Percentiles rank a stretch among this genome's conserved stretches.
These are phyloP conservation scores for Leucopsar rothschildi DNA, from an alignment of 2,113 vertebrate genomes.

Conservation along the genomic window DNA sequence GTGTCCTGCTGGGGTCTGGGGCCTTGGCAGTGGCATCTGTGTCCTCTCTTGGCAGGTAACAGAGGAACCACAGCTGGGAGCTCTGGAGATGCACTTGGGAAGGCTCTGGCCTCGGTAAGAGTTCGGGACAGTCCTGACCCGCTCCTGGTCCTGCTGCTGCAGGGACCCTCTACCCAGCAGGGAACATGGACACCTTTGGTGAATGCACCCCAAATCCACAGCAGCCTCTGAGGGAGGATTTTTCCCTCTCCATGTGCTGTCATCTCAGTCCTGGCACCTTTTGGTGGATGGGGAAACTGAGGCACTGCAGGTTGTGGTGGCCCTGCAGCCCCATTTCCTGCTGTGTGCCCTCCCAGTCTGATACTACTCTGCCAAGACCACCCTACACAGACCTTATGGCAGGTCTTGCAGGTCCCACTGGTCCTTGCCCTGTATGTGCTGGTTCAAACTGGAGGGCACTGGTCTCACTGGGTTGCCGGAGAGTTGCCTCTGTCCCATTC, in stretches of 20 bases:
- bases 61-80: conserved; percentile 89
- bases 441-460: neutral
- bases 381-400: neutral
- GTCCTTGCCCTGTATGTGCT: neutral
- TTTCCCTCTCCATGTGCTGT: neutral
- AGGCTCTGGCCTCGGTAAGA: conserved; percentile 96
- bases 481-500: neutral
- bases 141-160: neutral
- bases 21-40: neutral
- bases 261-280: neutral
- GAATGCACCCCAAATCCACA: neutral
- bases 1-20: neutral
- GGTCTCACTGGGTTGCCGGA: neutral
- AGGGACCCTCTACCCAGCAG: neutral
- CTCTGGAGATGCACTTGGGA: conserved; percentile 96
- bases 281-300: neutral
- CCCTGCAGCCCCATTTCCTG: neutral
- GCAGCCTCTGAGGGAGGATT: neutral
- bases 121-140: neutral
- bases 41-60: conserved; percentile 72
- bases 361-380: neutral
- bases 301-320: neutral
- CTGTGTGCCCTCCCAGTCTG: neutral
- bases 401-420: neutral
- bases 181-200: neutral